Evolutionary conservation across 2,113 vertebrate genomes (phyloP).

Genomic region (Microcebus griseorufus): DNA sequence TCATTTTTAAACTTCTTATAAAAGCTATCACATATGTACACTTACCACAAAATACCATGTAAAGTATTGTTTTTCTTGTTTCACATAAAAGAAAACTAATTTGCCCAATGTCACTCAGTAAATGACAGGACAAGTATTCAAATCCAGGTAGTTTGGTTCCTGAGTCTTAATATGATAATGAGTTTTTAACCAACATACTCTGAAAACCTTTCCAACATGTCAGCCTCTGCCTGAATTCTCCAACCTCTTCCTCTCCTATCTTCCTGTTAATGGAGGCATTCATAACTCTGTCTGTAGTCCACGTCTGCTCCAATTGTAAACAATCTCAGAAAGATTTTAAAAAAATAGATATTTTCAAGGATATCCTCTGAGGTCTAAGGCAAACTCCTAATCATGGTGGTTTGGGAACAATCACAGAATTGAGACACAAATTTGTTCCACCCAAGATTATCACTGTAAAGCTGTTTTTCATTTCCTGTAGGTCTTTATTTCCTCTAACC

Average conservation of each 20-base stretch:
- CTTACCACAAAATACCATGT: not conserved
- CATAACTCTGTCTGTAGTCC: not conserved
- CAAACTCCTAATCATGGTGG: not conserved
- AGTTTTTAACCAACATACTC: not conserved
- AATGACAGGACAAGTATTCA: not conserved
- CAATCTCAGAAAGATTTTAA: not conserved
- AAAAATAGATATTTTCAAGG: not conserved
- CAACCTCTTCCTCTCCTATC: not conserved
- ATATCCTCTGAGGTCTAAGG: not conserved
- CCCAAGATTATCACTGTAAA: not conserved
- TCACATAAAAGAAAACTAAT: not conserved
- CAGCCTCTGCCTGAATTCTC: not conserved
- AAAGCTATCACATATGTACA: not conserved
- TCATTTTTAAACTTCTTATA: not conserved
- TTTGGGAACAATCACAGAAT: not conserved
- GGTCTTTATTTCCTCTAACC: not conserved
- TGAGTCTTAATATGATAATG: not conserved
- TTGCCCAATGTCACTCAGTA: not conserved
- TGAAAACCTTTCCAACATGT: not conserved
- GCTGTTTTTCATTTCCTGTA: not conserved
- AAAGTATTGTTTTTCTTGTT: not conserved
- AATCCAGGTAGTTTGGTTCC: not conserved
- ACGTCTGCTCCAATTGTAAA: not conserved
- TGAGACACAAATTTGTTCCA: not conserved
- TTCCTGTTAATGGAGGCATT: not conserved